Evolutionary conservation across 2,797 vertebrate species (phyloP).

Genomic region (Octomys mimax): DNA sequence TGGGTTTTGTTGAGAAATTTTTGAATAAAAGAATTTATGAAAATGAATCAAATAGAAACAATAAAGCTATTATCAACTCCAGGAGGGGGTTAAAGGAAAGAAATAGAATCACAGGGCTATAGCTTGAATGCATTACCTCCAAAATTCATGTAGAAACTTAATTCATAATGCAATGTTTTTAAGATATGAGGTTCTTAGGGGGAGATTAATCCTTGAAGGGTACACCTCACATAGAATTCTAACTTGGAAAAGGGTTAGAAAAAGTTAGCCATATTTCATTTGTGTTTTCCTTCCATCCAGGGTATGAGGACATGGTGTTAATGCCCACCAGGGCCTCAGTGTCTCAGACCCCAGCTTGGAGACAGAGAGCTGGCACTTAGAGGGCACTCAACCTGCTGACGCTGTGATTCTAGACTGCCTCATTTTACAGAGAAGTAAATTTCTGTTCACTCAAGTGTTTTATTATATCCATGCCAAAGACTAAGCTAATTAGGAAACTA

Average conservation of each 20-base stretch:
- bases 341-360: neutral
- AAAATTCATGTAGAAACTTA: neutral
- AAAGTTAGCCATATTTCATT: neutral
- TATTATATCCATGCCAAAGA: neutral
- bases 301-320: neutral
- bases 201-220: neutral
- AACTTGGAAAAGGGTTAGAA: neutral
- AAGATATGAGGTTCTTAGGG: neutral
- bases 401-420: neutral
- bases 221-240: neutral
- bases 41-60: conserved; percentile 5
- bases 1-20: neutral
- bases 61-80: neutral
- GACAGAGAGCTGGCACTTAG: neutral
- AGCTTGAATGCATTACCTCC: neutral
- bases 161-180: neutral
- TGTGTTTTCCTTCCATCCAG: neutral
- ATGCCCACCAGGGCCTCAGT: neutral
- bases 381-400: neutral
- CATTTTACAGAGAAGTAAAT: neutral
- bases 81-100: neutral
- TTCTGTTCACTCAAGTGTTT: neutral
- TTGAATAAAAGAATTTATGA: neutral
- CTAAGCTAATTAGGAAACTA: neutral
- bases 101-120: neutral